Base-by-base conservation (phyloP, 2,797 vertebrate genomes). In the Amblyopsis hoosieri region DNA sequence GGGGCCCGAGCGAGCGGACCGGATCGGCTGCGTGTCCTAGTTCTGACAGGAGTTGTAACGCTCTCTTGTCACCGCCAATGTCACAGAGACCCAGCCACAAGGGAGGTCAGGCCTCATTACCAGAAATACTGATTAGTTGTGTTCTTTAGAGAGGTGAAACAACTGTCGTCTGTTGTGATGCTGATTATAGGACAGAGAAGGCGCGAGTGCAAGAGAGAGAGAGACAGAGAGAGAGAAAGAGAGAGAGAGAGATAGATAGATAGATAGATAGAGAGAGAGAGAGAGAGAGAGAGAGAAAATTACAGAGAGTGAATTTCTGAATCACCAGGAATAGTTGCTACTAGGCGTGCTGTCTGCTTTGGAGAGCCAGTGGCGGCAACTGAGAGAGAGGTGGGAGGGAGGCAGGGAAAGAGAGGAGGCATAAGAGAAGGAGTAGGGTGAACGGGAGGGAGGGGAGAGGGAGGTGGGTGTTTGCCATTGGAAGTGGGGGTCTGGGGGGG, bases 11-110 rank as follows among this genome's bases (percentile, higher is more conserved):
- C 64, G 75, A 58, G 60, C 42, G 13, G 72, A 58, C 67, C 63
- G 14, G 60, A 67, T 75, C 73, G 55, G 66, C 72, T 60, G 74
- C 31, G 53, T 91, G 91, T 78, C 92, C 92, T 86, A 90, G 69
- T 90, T 92, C 87, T 83, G 73, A 68, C 78, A 83, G 74, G 62
- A 87, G 66, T 74, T 72, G 84, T 86, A 68, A 73, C 66, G 52
- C 60, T 76, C 57, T 29, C 61, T 12, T 0, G 66, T 73, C 31
- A 48, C 69, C 17, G 14, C 56, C 14, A 9, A 37, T 17, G 72
- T 57, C 14, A 52, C 60, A 48, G 51, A 52, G 45, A 57, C 60
- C 61, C 33, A 23, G 42, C 42, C 55, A 10, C 12, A 50, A 61
- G 23, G 15, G n/a, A 62, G 74, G 64, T 71, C 66, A 81, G 83